phyloP scores from a whole-genome alignment of 2,888 invertebrate genomes.

The Nineta flava region DNA sequence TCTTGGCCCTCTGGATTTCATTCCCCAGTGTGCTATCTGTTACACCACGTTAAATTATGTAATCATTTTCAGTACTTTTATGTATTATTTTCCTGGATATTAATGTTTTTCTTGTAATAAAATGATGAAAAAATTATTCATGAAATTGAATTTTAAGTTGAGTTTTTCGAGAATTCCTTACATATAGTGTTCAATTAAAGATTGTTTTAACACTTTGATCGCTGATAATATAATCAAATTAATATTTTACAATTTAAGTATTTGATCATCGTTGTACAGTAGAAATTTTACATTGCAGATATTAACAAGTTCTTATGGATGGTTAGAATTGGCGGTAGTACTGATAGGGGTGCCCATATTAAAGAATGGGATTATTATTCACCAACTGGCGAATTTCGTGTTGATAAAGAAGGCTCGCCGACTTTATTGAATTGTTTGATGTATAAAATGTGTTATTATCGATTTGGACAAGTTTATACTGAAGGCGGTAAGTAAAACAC shows the following conservation, averaged over 20 bases:
- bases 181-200: not conserved
- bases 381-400: slow-evolving; percentile 84
- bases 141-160: slow-evolving; percentile 3
- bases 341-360: slow-evolving; percentile 86
- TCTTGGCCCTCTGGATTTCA: no score
- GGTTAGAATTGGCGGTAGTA: slow-evolving; percentile 92
- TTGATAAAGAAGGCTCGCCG: slow-evolving; percentile 86
- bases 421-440: slow-evolving; percentile 91
- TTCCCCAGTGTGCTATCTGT: no score
- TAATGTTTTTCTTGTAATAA: not conserved
- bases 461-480: slow-evolving; percentile 91
- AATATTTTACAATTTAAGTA: not conserved
- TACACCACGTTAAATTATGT: no score
- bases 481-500: slow-evolving; percentile 58
- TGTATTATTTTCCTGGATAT: not conserved
- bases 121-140: not conserved
- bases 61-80: no score
- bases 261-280: not conserved
- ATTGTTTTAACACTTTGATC: slow-evolving; percentile 6
- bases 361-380: slow-evolving; percentile 96
- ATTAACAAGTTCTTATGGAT: slow-evolving; percentile 99
- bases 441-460: slow-evolving; percentile 99
- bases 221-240: slow-evolving; percentile 1
- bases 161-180: slow-evolving; percentile 7
- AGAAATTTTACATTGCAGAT: slow-evolving; percentile 35